phyloP scores from a whole-genome alignment of 2,113 vertebrate genomes.

The Psittacus erithacus region DNA sequence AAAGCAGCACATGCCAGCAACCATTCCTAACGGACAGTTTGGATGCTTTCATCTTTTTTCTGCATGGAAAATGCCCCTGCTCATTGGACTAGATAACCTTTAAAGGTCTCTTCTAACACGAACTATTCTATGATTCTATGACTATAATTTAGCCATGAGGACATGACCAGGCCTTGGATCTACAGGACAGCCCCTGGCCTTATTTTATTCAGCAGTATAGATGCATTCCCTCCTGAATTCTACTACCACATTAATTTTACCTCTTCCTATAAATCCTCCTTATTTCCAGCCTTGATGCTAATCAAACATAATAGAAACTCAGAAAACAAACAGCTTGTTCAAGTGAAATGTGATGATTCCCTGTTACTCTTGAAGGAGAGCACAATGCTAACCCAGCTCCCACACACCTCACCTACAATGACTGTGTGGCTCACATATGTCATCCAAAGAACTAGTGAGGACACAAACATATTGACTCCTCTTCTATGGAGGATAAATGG shows the following conservation, averaged over 20 bases:
- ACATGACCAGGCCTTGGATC: not conserved
- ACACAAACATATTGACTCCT: not conserved
- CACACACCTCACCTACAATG: not conserved
- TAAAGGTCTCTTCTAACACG: not conserved
- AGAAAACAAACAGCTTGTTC: not conserved
- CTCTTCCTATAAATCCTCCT: not conserved
- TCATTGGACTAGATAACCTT: not conserved
- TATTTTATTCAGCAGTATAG: not conserved
- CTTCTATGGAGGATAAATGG: not conserved
- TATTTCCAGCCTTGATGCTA: not conserved
- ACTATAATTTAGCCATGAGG: not conserved
- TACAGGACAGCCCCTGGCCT: not conserved
- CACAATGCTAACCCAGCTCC: not conserved
- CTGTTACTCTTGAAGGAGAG: not conserved
- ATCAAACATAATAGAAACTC: not conserved
- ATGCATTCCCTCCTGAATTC: not conserved
- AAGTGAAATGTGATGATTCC: not conserved
- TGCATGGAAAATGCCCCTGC: not conserved
- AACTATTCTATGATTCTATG: not conserved
- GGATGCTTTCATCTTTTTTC: not conserved
- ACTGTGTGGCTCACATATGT: not conserved
- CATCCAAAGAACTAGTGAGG: not conserved
- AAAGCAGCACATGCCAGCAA: rapidly evolving
- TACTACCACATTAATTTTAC: not conserved
- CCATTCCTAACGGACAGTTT: not conserved